A percentile compares a stretch with the other conserved stretches of the same genome.
phyloP scores from a whole-genome alignment of 2,797 vertebrate genomes.

The Octomys mimax region DNA sequence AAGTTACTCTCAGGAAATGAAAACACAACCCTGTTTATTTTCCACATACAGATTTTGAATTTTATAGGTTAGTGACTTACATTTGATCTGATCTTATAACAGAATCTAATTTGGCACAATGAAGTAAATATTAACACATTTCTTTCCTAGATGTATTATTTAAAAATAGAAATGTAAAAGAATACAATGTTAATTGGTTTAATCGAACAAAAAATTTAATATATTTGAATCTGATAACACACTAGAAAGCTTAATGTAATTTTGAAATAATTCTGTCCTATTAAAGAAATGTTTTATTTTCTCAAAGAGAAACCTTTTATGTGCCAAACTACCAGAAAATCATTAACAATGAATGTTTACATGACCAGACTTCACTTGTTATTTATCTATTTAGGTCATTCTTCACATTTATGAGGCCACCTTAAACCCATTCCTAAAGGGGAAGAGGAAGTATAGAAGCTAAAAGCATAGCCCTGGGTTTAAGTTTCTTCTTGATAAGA shows the following conservation, averaged over 20 bases:
- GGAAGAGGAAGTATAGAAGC: accelerated
- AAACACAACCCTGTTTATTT: conserved; percentile 76
- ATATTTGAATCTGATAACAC: conserved; percentile 49
- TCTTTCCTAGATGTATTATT: conserved; percentile 64
- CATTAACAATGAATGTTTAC: not conserved
- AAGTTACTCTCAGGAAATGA: conserved; percentile 71
- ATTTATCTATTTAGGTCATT: not conserved
- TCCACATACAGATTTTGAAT: conserved; percentile 68
- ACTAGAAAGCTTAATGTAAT: not conserved
- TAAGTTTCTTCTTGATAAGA: not conserved
- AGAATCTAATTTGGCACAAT: conserved; percentile 72
- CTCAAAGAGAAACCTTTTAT: conserved; percentile 52
- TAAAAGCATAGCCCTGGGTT: not conserved
- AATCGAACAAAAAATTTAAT: conserved; percentile 63
- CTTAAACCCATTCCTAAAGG: not conserved
- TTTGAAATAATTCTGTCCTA: conserved; percentile 57
- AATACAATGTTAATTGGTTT: not conserved
- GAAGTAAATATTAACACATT: conserved; percentile 68
- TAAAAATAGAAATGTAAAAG: conserved; percentile 61
- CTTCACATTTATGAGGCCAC: not conserved
- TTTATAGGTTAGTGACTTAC: conserved; percentile 74
- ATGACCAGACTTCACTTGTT: not conserved
- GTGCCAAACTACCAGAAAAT: conserved; percentile 41
- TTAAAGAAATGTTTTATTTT: conserved; percentile 65
- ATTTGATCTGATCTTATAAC: conserved; percentile 80